These are phyloP conservation scores for Ptiloglossa arizonensis DNA, from an alignment of 1,140 invertebrate species.

Conservation along the genomic window DNA sequence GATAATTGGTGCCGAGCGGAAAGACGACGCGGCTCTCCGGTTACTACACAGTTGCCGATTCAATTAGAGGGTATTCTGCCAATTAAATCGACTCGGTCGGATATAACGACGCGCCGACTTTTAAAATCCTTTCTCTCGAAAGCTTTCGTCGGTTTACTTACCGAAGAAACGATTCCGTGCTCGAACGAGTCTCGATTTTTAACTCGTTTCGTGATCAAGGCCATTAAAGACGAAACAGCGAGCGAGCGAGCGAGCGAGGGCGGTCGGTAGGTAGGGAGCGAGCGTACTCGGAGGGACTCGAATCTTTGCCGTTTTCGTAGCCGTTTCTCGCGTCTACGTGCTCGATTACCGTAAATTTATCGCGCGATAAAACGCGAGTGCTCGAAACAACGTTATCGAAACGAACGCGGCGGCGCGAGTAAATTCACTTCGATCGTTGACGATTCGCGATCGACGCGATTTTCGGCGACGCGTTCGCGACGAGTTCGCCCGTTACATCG, in stretches of 20 bases:
- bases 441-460: neutral
- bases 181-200: slow-evolving; percentile 69
- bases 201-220: slow-evolving; percentile 73
- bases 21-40: slow-evolving; percentile 18
- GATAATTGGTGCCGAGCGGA: slow-evolving; percentile 26
- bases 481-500: neutral
- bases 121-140: neutral
- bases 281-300: slow-evolving; percentile 18
- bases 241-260: neutral
- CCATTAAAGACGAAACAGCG: slow-evolving; percentile 64
- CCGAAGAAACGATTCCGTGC: slow-evolving; percentile 25
- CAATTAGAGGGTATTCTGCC: slow-evolving; percentile 27
- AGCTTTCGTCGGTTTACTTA: slow-evolving; percentile 5
- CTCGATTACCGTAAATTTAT: slow-evolving; percentile 31
- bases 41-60: slow-evolving; percentile 23
- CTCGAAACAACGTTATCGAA: slow-evolving; percentile 9
- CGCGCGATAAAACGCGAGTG: slow-evolving; percentile 29
- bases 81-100: slow-evolving; percentile 35
- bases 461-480: too few species aligned
- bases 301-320: slow-evolving; percentile 33
- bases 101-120: slow-evolving; percentile 30
- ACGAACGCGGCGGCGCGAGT: neutral
- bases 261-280: slow-evolving; percentile 42
- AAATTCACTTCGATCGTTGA: neutral
- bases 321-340: slow-evolving; percentile 8